Conservation (phyloP, 2,113 vertebrate species). For the Epinephelus cyanopodus region DNA sequence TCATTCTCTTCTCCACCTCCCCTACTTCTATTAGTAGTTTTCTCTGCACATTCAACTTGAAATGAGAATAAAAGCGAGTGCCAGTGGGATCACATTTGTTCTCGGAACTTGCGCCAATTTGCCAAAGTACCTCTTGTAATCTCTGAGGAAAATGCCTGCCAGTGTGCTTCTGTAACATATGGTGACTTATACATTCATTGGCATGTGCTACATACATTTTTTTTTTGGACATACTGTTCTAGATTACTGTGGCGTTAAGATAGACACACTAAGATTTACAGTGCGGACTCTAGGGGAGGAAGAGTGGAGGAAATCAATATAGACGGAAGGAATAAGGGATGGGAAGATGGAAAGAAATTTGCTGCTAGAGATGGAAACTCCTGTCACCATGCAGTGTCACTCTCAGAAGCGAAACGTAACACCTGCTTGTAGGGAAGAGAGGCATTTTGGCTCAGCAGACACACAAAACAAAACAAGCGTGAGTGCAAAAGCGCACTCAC, state of each 20-base stretch:
- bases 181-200: background rate
- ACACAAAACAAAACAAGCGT: conserved; percentile 31
- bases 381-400: conserved; percentile 49
- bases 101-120: background rate
- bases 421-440: conserved; percentile 42
- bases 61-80: conserved; percentile 3
- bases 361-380: conserved; percentile 38
- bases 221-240: background rate
- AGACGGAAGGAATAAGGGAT: background rate
- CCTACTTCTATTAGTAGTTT: background rate
- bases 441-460: conserved; percentile 5
- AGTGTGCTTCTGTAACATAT: conserved; percentile 10
- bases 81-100: background rate
- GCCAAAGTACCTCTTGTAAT: background rate
- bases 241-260: background rate
- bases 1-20: background rate
- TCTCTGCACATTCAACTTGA: background rate
- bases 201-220: conserved; percentile 16
- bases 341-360: background rate
- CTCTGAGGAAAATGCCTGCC: background rate
- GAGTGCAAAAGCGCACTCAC: background rate
- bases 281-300: background rate
- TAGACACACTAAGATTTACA: background rate
- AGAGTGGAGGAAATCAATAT: conserved; percentile 12
- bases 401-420: conserved; percentile 47